Base-by-base conservation (phyloP, 1,140 invertebrate species). In the Gonioctena quinquepunctata region DNA sequence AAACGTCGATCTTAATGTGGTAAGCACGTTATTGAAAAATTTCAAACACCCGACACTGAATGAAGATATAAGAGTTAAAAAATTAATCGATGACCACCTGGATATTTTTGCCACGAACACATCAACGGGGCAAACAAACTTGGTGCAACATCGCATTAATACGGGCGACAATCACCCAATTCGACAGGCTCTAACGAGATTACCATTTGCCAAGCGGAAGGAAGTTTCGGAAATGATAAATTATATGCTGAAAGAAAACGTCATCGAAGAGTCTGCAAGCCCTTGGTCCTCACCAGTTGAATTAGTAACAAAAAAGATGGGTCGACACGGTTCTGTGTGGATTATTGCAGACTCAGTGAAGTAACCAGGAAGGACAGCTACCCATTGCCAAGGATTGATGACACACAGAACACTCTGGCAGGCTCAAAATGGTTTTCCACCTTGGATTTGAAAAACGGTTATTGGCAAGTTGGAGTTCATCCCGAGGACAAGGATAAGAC, bases 401-500 rank as follows among this genome's bases (percentile, higher is more conserved):
- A 33, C 28, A 33, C 28, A 7, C 5, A 11, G 28, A n/a, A n/a
- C n/a, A n/a, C n/a, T n/a, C n/a, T n/a, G n/a, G n/a, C n/a, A n/a
- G n/a, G n/a, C n/a, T n/a, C n/a, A n/a, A n/a, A n/a, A n/a, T n/a
- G n/a, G n/a, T n/a, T n/a, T n/a, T n/a, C n/a, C n/a, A n/a, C n/a
- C n/a, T n/a, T n/a, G n/a, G n/a, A n/a, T n/a, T n/a, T n/a, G n/a
- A n/a, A n/a, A n/a, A n/a, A n/a, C 3, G 8, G 28, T 33, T 5
- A 33, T 13, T 33, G 5, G 28, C 28, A 33, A 33, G 28, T 33
- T 33, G 6, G n/a, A 2, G n/a, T 33, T 33, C 28, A 33, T 33
- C 28, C 6, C 28, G 60, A 67, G 16, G 73, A 75, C 49, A 61
- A 63, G 18, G 71, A 77, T 19, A 76, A 76, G 59, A 79, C 74